Conservation (phyloP, 2,113 vertebrate species). For the Cottus gobio region DNA sequence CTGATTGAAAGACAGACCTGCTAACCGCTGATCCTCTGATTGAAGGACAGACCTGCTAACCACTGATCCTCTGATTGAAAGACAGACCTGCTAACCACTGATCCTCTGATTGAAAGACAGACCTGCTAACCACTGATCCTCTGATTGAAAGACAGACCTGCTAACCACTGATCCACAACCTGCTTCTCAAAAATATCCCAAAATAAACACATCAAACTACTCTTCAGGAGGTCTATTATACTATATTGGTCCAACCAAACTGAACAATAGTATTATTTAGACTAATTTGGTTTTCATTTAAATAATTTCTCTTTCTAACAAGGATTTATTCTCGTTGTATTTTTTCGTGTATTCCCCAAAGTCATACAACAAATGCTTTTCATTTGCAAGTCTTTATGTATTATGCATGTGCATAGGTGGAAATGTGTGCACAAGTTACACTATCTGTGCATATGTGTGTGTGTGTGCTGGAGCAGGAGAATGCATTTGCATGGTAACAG, state of each 20-base stretch:
- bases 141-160: no score
- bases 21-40: no score
- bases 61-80: no score
- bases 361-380: background rate
- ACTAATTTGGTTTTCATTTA: background rate
- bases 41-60: no score
- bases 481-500: background rate
- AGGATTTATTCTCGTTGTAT: background rate
- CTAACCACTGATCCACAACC: no score
- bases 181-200: background rate
- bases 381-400: background rate
- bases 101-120: no score
- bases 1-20: no score
- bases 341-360: background rate
- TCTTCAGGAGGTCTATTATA: background rate
- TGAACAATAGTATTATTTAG: background rate
- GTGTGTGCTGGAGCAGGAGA: background rate
- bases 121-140: no score
- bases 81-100: no score
- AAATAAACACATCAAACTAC: background rate
- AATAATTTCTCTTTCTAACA: background rate
- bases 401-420: background rate
- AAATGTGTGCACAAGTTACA: background rate
- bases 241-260: background rate
- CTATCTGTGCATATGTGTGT: background rate